Base-by-base conservation (phyloP, 1,140 invertebrate species). In the Aphelinus certus region DNA sequence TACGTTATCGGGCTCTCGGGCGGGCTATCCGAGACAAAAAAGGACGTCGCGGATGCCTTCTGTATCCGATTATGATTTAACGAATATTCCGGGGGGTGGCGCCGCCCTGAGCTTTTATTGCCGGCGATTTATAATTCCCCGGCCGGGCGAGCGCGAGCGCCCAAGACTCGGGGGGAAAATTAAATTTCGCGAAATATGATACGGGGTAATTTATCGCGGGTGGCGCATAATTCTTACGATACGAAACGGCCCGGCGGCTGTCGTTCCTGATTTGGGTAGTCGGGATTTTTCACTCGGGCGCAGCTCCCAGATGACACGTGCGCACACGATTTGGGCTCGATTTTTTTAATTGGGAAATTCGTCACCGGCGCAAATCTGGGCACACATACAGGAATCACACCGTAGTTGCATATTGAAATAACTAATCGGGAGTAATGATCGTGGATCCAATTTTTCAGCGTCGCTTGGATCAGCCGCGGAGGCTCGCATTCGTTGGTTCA, bases 121-220 rank as follows among this genome's bases (percentile, higher is more conserved):
- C 63, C 42, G 46, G 43, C 56, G 42, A 73, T 66, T 66, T 6
- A 73, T 73, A 73, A 66, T 73, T 73, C 56, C 60, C 55, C 45
- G 51, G 43, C 4, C 26, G 46, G 43, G n/a, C 26, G 47, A 3
- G 45, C 48, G 3, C 42, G 42, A 1, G 42, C 55, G 55, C 47
- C 66, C 47, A 73, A 73, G 48, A 66, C 71, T 73, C 63, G 1
- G 43, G 63, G 62, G 63, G 45, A 73, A 73, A 73, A 73, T 73
- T 66, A 73, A 73, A 73, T 73, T 66, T 73, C n/a, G 56, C 63
- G 56, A 73, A 66, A 73, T 72, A 73, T 73, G 71, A 73, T 73
- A 73, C 63, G 26, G 56, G 55, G 6, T 56, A 73, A 73, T 73
- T 73, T 66, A 73, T 73, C 49, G 53, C 46, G 26, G 10, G 62